phyloP scores from a whole-genome alignment of 1,140 invertebrate species.

The Cydia strobilella region DNA sequence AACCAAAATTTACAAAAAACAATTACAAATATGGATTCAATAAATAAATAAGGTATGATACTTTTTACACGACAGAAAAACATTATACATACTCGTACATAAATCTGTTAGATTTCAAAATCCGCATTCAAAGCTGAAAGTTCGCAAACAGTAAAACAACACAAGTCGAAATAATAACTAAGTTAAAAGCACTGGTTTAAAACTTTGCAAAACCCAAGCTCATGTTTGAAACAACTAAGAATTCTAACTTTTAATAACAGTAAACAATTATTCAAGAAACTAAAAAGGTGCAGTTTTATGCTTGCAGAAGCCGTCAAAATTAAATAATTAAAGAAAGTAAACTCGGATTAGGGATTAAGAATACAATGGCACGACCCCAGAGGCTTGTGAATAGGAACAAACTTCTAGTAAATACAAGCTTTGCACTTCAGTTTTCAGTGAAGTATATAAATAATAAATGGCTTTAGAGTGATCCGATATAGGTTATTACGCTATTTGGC shows the following conservation, averaged over 20 bases:
- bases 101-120: not conserved
- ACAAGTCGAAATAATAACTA: slow-evolving; percentile 16
- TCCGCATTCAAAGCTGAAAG: not conserved
- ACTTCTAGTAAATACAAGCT: not conserved
- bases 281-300: not conserved
- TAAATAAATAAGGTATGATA: too few relatives aligned
- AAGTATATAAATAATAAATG: not conserved
- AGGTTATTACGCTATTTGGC: not conserved
- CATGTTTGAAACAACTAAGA: slow-evolving; percentile 8
- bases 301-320: not conserved
- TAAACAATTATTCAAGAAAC: slow-evolving; percentile 1
- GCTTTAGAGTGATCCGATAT: not conserved
- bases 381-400: not conserved
- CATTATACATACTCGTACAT: not conserved
- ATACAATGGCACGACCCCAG: not conserved
- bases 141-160: not conserved
- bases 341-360: not conserved
- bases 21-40: too few relatives aligned
- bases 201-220: not conserved
- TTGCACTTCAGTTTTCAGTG: slow-evolving; percentile 4
- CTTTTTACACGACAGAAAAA: not conserved
- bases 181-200: slow-evolving; percentile 3
- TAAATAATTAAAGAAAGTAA: not conserved
- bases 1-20: too few relatives aligned
- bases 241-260: slow-evolving; percentile 20